Evolutionary conservation across 2,888 invertebrate genomes (phyloP), one percentile per base, ranked within the genome.

Genomic region (Ectemnius lituratus): DNA sequence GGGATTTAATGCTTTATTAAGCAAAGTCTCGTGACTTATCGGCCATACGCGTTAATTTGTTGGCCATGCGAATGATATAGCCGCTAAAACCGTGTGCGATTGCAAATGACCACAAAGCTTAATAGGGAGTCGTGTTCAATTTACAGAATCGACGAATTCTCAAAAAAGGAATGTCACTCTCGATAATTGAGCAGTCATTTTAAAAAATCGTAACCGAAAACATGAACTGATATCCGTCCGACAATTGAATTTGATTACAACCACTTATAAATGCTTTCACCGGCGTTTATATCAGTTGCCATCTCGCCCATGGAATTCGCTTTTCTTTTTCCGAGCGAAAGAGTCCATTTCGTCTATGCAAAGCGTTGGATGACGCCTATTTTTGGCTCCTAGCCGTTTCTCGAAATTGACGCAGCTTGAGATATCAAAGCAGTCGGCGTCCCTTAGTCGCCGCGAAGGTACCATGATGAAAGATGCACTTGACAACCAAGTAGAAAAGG

Each of bases 401-500:
- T 11, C 37, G 37, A 37, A 37, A 8, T 37, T 37, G 5, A 37
- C 4, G 11, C 37, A 6, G 37, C 37, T n/a, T 11, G 11, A 37
- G 37, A n/a, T 11, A 23, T 18, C 52, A 52, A 18, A 16, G 27
- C 28, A 46, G 49, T 56, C 46, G n/a, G 59, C 27, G 67, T 67
- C 59, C 45, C 49, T 49, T 56, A 14, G 57, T 61, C 46, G 56
- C 60, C 18, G 45, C 59, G 61, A 23, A 37, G 37, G 37, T 37
- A 37, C 37, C 37, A 6, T 37, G 37, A 37, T 37, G 37, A 37
- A 68, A 47, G 62, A 57, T 45, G n/a, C 6, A 18, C 56, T 67
- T 71, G 20, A 57, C 61, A 67, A 37, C 3, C 20, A 20, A 49
- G 27, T n/a, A 67, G 72, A 70, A 72, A 77, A 56, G 58, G 62